These are phyloP conservation scores for Mesocentrotus franciscanus DNA, from an alignment of 53 echinoderm and acorn worm genomes.

Conservation along the genomic window DNA sequence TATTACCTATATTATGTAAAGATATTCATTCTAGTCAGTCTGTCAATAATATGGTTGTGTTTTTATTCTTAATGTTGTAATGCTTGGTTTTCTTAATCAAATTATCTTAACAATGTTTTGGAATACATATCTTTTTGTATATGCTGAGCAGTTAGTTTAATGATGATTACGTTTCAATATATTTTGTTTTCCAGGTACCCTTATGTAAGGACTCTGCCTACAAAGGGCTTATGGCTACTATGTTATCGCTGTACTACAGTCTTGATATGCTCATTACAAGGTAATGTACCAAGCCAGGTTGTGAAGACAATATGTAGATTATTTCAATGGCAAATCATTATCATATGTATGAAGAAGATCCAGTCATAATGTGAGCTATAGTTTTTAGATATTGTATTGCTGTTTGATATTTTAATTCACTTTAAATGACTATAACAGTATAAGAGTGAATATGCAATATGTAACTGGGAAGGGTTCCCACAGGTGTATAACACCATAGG, in stretches of 20 bases:
- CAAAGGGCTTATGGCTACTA: slow-evolving; percentile 5
- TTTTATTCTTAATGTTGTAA: too few species aligned
- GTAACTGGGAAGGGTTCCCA: too few species aligned
- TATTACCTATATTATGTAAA: too few species aligned
- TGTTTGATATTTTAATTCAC: background rate
- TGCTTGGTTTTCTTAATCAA: too few species aligned
- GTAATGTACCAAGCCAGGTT: background rate
- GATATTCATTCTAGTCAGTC: too few species aligned
- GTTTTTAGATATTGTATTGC: background rate
- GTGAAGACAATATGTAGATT: background rate
- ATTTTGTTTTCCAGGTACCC: background rate
- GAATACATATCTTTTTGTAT: background rate
- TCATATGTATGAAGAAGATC: background rate
- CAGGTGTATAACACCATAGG: too few species aligned
- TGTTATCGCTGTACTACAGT: slow-evolving; percentile 34
- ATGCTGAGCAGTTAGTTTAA: background rate
- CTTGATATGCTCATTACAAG: slow-evolving; percentile 20
- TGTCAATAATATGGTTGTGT: too few species aligned
- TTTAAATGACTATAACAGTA: background rate
- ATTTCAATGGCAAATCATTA: too few species aligned
- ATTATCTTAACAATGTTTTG: too few species aligned
- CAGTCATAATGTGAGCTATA: background rate
- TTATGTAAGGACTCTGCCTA: background rate
- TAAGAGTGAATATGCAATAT: background rate
- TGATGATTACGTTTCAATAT: background rate